Percentiles rank a stretch among this genome's conserved stretches.
Evolutionary conservation across 2,888 invertebrate species (phyloP).

Genomic region (Amphipyra berbera): DNA sequence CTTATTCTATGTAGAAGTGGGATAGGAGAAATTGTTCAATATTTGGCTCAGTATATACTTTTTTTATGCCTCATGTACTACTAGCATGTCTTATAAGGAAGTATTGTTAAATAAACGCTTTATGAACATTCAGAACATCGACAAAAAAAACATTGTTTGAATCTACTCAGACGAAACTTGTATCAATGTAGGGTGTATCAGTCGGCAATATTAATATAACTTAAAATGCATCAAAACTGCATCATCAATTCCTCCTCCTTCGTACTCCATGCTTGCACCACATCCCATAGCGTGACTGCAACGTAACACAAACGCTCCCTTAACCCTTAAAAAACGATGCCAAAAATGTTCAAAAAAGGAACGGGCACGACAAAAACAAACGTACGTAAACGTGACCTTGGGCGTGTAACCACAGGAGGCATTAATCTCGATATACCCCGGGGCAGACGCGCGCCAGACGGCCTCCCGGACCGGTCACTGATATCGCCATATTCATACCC

Average conservation of each 20-base stretch:
- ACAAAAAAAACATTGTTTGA: too few relatives aligned
- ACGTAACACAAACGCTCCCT: slow-evolving; percentile 1
- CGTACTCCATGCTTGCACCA: too few relatives aligned
- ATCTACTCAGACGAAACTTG: too few relatives aligned
- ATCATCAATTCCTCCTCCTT: neutral
- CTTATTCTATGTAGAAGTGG: slow-evolving; percentile 9
- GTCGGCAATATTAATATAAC: too few relatives aligned
- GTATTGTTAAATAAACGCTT: too few relatives aligned
- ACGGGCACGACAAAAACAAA: slow-evolving; percentile 52
- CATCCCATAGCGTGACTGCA: too few relatives aligned
- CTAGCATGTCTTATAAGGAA: too few relatives aligned
- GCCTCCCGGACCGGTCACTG: slow-evolving; percentile 60
- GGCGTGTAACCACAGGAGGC: slow-evolving; percentile 60
- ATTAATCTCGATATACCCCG: slow-evolving; percentile 60
- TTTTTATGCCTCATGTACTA: too few relatives aligned
- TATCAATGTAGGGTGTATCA: too few relatives aligned
- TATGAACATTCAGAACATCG: too few relatives aligned
- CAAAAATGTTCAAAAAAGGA: slow-evolving; percentile 43
- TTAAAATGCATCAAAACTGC: neutral
- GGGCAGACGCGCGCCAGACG: slow-evolving; percentile 63
- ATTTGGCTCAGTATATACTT: neutral
- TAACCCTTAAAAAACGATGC: slow-evolving; percentile 33
- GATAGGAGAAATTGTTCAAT: neutral
- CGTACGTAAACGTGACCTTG: slow-evolving; percentile 61
- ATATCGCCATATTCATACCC: slow-evolving; percentile 62